These are phyloP conservation scores for Spisula subtruncata DNA, from an alignment of 2,888 invertebrate genomes.

Conservation along the genomic window DNA sequence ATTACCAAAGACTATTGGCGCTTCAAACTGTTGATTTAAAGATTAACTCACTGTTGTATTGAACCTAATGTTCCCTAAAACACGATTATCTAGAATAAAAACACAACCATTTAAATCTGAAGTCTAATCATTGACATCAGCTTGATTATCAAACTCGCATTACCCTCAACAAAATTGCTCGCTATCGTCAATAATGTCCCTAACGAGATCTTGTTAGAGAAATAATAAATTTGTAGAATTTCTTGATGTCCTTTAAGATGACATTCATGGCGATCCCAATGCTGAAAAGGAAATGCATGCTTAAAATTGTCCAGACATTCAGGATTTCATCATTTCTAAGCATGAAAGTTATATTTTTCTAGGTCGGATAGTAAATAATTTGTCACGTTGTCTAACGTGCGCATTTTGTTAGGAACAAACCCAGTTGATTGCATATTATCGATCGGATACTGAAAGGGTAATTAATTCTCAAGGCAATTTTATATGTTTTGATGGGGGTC, in stretches of 20 bases:
- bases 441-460: background rate
- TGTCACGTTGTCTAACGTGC: background rate
- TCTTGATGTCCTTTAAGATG: background rate
- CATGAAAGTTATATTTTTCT: conserved; percentile 8
- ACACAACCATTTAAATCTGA: too few relatives aligned
- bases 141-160: too few relatives aligned
- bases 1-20: too few relatives aligned
- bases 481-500: conserved; percentile 9
- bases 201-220: too few relatives aligned
- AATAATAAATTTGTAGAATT: too few relatives aligned
- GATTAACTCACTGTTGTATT: too few relatives aligned
- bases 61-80: too few relatives aligned
- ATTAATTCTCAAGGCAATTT: conserved; percentile 26
- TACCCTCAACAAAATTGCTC: too few relatives aligned
- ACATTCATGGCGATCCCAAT: background rate
- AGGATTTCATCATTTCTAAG: background rate
- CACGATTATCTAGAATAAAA: too few relatives aligned
- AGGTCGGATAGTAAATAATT: background rate
- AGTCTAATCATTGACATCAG: too few relatives aligned
- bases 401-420: background rate
- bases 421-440: conserved; percentile 7
- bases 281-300: background rate
- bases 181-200: too few relatives aligned
- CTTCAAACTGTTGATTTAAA: too few relatives aligned
- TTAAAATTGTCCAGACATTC: background rate